Evolutionary conservation across 2,113 vertebrate genomes (phyloP), one percentile per base, ranked within the genome.

Genomic region (Salvelinus namaycush): DNA sequence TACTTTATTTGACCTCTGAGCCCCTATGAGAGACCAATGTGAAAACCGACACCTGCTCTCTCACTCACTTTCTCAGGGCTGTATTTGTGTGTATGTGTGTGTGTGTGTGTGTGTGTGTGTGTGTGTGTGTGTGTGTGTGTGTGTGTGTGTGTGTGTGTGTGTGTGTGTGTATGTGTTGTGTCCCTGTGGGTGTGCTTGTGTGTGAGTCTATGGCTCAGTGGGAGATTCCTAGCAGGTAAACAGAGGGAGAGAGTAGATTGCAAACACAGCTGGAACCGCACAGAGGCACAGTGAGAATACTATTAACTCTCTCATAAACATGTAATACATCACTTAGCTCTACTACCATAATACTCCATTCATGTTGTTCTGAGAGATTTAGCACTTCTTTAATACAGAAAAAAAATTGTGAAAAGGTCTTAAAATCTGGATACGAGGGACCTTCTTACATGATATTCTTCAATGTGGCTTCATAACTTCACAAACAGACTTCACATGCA

Each of bases 41-140:
- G 91, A 90, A 90, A 91, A 92, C 80, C 77, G 85, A 92, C 91
- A 91, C 89, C 88, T 85, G 81, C 84, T 85, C 84, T 84, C 88
- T 88, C 87, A 83, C 78, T 84, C 86, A 83, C 87, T 90, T 90
- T 90, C 89, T 91, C 85, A 90, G 85, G 87, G 76, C 85, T 81
- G 79, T 5, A 39, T 70, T 1, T 49, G 11, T 70, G 34, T 48
- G 34, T 57, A 69, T 49, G 29, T 78, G 71, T 78, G 49, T 81
- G 48, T 75, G 39, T 68, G 75, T 72, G 48, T 72, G 70, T 72
- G 22, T 73, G 22, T 57, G 80, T 76, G 9, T 73, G 24, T 24
- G 24, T 24, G 24, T 24, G 24, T 24, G 24, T 66, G 14, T 68
- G 67, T 68, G 20, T 69, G 34, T 81, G 79, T 5, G 68, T 70